These are phyloP conservation scores for Tuta absoluta DNA, from an alignment of 2,888 invertebrate species.

Conservation along the genomic window DNA sequence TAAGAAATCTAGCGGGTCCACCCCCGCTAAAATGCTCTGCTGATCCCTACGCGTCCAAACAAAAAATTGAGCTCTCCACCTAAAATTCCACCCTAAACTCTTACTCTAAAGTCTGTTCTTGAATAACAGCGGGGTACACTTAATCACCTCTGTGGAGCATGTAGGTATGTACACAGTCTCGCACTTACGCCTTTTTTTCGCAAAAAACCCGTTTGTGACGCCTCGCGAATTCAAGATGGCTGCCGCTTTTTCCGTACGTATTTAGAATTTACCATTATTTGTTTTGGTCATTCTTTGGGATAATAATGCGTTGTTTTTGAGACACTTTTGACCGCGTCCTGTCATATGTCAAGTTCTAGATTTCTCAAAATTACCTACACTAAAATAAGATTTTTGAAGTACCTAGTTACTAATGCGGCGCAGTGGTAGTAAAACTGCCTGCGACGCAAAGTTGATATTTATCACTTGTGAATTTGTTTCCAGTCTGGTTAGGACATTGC, in stretches of 20 bases:
- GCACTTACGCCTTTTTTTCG: constrained; percentile 74
- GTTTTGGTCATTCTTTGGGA: background rate
- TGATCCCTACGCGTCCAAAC: constrained; percentile 62
- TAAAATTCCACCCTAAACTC: constrained; percentile 31
- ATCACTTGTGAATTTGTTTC: no score
- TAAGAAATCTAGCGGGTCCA: constrained; percentile 65
- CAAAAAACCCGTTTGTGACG: constrained; percentile 69
- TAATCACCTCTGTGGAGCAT: constrained; percentile 72
- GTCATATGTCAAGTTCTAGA: no score
- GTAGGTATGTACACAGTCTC: constrained; percentile 69
- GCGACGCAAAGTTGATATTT: no score
- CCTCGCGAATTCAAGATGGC: constrained; percentile 77
- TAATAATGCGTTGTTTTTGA: background rate
- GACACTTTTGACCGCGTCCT: background rate
- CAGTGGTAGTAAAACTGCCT: no score
- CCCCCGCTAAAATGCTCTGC: constrained; percentile 60
- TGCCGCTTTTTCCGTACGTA: constrained; percentile 37
- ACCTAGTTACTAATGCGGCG: no score
- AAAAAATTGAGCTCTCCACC: constrained; percentile 48
- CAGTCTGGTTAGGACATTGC: no score
- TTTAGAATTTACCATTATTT: constrained; percentile 21
- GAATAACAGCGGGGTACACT: constrained; percentile 44
- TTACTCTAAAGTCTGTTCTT: constrained; percentile 30
- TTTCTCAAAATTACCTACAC: no score
- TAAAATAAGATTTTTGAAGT: no score